A percentile compares a stretch with the other conserved stretches of the same genome.
Evolutionary conservation across 2,888 invertebrate species (phyloP).

Genomic region (Nomada goodeniana): DNA sequence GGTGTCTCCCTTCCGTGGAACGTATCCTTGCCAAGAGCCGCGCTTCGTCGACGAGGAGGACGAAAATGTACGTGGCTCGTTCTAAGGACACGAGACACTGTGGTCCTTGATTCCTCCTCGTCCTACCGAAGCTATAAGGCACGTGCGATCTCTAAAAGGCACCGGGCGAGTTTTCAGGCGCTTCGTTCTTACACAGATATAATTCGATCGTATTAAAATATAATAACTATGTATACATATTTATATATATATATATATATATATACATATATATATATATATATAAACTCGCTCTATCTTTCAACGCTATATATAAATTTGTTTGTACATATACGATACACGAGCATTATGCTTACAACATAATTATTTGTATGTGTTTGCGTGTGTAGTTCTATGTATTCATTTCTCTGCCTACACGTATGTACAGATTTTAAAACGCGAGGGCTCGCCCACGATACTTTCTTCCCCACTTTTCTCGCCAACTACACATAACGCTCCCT

Average conservation of each 20-base stretch:
- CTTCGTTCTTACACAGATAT: conserved; percentile 55
- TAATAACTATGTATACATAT: conserved; percentile 67
- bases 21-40: conserved; percentile 35
- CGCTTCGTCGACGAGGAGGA: conserved; percentile 26
- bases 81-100: conserved; percentile 60
- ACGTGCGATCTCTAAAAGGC: conserved; percentile 69
- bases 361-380: conserved; percentile 38
- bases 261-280: conserved; percentile 37
- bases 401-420: conserved; percentile 2
- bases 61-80: conserved; percentile 44
- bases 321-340: conserved; percentile 62
- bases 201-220: conserved; percentile 76
- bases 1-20: conserved; percentile 36
- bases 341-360: conserved; percentile 63
- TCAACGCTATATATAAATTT: conserved; percentile 56
- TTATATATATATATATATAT: conserved; percentile 44
- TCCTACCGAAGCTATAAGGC: conserved; percentile 68
- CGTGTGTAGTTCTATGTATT: neutral
- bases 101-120: conserved; percentile 68
- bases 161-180: conserved; percentile 63
- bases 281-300: conserved; percentile 19
- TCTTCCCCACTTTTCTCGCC: conserved; percentile 12
- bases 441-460: conserved; percentile 70
- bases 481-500: neutral
- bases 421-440: conserved; percentile 54